Evolutionary conservation across 2,113 vertebrate genomes (phyloP), one percentile per base, ranked within the genome.

Genomic region (Pao palembangensis): DNA sequence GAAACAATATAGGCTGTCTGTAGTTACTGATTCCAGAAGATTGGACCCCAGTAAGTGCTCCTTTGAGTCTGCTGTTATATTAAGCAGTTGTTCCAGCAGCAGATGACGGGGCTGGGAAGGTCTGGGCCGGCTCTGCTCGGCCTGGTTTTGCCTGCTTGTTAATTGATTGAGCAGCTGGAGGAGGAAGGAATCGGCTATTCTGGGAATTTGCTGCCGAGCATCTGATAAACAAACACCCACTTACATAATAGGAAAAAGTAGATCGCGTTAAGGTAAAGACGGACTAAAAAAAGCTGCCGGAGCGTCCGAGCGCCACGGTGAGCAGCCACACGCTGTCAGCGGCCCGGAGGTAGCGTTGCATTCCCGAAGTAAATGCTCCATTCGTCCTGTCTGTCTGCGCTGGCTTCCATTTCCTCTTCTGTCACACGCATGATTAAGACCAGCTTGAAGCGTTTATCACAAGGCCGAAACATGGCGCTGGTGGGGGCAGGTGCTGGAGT

Each of bases 1-100:
- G 90, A 91, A 91, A 90, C 87, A 82, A 89, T 88, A 62, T 79
- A 53, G 81, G 71, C 71, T 88, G 90, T 83, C 90, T 83, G 89
- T 84, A 89, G 90, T 92, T 91, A 94, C 94, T 90, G 93, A 95
- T 94, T 88, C 67, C 54, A 85, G 86, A 82, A 88, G 90, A 89
- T 71, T 88, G 92, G 82, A 85, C 70, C 87, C 64, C 67, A 82
- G 87, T 89, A 89, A 92, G 91, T 87, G 91, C 79, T 89, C 91
- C 92, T 94, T 61, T 55, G 92, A 93, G 94, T 89, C 91, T 85
- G 78, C 82, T 73, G 90, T 87, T 90, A 85, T 92, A 93, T 95
- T 93, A 93, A 94, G 91, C 91, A 90, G 92, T 94, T 92, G 91
- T 90, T 93, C 88, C 93, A 92, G 82, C 63, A 85, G 91, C 89